Percentiles rank a stretch among this genome's conserved stretches.
Conservation (phyloP, 2,888 invertebrate genomes). For the Abrostola triplasia region DNA sequence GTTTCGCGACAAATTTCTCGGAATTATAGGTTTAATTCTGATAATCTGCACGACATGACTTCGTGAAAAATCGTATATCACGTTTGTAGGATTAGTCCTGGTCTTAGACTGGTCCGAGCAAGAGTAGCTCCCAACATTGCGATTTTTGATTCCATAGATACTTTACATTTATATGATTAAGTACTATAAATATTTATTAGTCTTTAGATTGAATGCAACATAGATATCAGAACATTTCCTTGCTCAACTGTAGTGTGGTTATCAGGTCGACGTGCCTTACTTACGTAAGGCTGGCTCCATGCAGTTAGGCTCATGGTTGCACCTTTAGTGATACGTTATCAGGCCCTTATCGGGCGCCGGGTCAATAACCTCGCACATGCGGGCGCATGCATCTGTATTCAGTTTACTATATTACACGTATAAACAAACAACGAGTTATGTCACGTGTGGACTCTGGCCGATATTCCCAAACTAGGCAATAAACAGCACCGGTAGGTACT, state of each 20-base stretch:
- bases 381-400: slow-evolving; percentile 41
- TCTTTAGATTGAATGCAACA: background rate
- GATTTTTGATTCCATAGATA: background rate
- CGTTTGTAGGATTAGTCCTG: slow-evolving; percentile 17
- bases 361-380: slow-evolving; percentile 47
- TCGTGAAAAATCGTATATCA: slow-evolving; percentile 10
- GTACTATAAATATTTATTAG: background rate
- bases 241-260: slow-evolving; percentile 22
- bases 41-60: slow-evolving; percentile 13
- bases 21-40: slow-evolving; percentile 20
- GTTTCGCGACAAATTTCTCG: slow-evolving; percentile 18
- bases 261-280: slow-evolving; percentile 29
- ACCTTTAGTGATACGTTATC: slow-evolving; percentile 54
- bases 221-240: slow-evolving; percentile 12
- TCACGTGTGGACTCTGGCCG: slow-evolving; percentile 9
- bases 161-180: background rate
- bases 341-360: slow-evolving; percentile 48
- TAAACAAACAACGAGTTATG: slow-evolving; percentile 24
- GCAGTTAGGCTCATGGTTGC: slow-evolving; percentile 40
- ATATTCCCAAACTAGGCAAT: slow-evolving; percentile 15
- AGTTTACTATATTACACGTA: slow-evolving; percentile 5
- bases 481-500: background rate
- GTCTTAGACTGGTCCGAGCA: slow-evolving; percentile 1
- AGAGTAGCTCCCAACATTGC: slow-evolving; percentile 9
- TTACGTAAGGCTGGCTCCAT: slow-evolving; percentile 34